These are phyloP conservation scores for Macrochelys suwanniensis DNA, from an alignment of 2,797 vertebrate species.

Conservation along the genomic window DNA sequence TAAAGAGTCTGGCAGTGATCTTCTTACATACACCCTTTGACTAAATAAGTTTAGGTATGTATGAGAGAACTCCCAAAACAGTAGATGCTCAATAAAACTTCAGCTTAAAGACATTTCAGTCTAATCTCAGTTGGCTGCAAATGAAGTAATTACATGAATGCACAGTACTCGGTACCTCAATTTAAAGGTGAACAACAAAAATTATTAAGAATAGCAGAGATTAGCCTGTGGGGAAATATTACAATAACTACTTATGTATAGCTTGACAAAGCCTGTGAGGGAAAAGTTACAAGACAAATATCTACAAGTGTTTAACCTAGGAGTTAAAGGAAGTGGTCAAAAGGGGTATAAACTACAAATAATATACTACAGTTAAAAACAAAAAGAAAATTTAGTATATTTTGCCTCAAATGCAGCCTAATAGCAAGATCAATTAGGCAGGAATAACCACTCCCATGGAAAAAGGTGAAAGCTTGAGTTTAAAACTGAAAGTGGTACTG, in stretches of 20 bases:
- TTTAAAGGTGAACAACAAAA: slow-evolving; percentile 43
- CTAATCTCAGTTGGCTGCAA: slow-evolving; percentile 25
- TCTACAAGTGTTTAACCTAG: background rate
- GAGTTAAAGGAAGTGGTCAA: slow-evolving; percentile 6
- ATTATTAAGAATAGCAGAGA: slow-evolving; percentile 42
- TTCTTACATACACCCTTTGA: slow-evolving; percentile 37
- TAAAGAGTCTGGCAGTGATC: slow-evolving; percentile 39
- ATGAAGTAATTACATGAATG: slow-evolving; percentile 37
- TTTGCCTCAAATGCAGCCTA: background rate
- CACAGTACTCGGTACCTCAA: slow-evolving; percentile 7
- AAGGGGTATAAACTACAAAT: slow-evolving; percentile 10
- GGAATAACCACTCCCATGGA: background rate
- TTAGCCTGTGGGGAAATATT: slow-evolving; percentile 37
- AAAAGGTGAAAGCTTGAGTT: background rate
- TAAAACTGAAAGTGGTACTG: background rate
- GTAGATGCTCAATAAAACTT: background rate
- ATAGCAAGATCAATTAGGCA: background rate
- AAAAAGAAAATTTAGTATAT: slow-evolving; percentile 8
- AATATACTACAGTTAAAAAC: background rate
- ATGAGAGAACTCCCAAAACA: background rate
- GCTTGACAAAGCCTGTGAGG: slow-evolving; percentile 3
- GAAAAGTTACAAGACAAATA: background rate
- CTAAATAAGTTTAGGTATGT: slow-evolving; percentile 46
- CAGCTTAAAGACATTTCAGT: background rate
- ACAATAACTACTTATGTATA: slow-evolving; percentile 50